Base-by-base conservation (phyloP, 92 coral and sea anemone genomes). In the Heliopora coerulea region DNA sequence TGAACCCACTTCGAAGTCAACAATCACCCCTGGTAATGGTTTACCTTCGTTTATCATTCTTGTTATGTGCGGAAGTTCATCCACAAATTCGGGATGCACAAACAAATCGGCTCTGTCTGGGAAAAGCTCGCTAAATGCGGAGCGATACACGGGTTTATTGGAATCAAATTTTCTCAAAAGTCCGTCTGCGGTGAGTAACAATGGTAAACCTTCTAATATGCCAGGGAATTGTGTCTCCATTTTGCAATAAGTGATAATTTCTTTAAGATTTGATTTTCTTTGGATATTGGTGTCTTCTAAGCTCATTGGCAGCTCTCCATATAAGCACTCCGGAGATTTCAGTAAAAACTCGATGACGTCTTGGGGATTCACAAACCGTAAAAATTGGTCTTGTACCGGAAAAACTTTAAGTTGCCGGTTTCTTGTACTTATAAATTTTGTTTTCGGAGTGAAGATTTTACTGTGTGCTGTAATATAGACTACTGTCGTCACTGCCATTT, bases 161-260 rank as follows among this genome's bases (percentile, higher is more conserved):
- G 18, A 0, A 20, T 83, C 72, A 31, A 88, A 91, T 6, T 29
- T 84, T 10, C 93, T 83, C 18, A 92, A 76, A 7, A 79, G 86
- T 12, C 83, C 88, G 41, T 92, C 97, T 40, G 89, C 91, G 7
- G 97, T 92, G 27, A 92, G 72, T 30, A 92, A 86, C 23, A 92
- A 79, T 11, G 97, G 97, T 30, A 92, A 83, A 26, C 91, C 97
- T 72, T 90, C 74, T 14, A 92, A 82, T 14, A 74, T 65, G 41
- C 83, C 74, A 19, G 87, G 78, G 65, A 91, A 80, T 39, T 75
- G 70, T 8, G 75, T 68, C 44, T 85, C 79, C 49, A 65, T 65
- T 75, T 83, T 79, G 74, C 97, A 91, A 66, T 85, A 91, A 33
- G 82, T 68, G n/a, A 82, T 50, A 33, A 91, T 49, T 23, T 44